Evolutionary conservation across 2,113 vertebrate species (phyloP).

Genomic region (Irena cyanogastra): DNA sequence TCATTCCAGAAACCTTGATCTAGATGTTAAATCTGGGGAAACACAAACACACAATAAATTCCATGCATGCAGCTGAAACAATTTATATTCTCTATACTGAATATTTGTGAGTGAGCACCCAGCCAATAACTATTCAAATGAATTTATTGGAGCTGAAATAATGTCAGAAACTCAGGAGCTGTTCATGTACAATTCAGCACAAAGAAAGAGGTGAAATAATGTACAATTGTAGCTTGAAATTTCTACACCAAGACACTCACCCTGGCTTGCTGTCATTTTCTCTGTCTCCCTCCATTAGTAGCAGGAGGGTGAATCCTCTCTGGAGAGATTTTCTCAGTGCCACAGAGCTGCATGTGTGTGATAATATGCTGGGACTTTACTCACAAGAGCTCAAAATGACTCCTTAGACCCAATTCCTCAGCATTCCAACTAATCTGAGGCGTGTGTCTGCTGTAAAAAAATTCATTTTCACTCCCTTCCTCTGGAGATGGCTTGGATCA

Average conservation of each 20-base stretch:
- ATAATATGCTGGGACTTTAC: background rate
- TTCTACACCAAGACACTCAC: background rate
- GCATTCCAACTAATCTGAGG: background rate
- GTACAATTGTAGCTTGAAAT: background rate
- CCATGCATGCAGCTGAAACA: background rate
- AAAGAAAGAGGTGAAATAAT: background rate
- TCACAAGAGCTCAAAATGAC: background rate
- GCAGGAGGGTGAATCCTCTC: background rate
- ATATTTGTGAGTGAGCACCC: background rate
- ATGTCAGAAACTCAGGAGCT: background rate
- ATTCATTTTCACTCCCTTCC: background rate
- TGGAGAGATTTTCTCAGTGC: background rate
- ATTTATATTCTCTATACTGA: background rate
- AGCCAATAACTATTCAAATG: background rate
- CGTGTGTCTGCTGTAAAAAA: background rate
- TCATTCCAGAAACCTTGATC: conserved; percentile 2
- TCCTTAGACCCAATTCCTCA: background rate
- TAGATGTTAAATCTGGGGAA: background rate
- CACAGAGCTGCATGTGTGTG: background rate
- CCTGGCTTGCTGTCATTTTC: background rate
- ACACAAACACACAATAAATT: background rate
- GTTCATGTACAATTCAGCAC: background rate
- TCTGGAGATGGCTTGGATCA: background rate
- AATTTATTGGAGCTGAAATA: background rate
- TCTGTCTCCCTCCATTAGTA: background rate